phyloP scores from a whole-genome alignment of 2,797 vertebrate species.

The Paedocypris micromegethes region DNA sequence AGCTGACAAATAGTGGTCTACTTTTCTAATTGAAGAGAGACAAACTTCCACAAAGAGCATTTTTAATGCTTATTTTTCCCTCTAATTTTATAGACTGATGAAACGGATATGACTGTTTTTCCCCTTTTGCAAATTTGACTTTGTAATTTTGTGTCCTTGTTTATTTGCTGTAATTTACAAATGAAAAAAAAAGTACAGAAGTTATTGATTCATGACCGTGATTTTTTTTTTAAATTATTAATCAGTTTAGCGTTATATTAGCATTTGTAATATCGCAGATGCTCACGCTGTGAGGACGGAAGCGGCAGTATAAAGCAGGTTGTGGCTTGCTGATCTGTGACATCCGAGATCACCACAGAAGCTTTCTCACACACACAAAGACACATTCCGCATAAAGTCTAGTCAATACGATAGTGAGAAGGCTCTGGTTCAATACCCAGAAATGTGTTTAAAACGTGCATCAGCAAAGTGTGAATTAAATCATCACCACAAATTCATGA shows the following conservation, averaged over 20 bases:
- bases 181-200: constrained; percentile 98
- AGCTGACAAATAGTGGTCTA: constrained; percentile 56
- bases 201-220: constrained; percentile 99
- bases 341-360: constrained; percentile 55
- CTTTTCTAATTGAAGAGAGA: constrained; percentile 65
- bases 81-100: constrained; percentile 69
- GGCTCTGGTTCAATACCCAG: constrained; percentile 43
- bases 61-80: constrained; percentile 52
- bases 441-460: constrained; percentile 47
- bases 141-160: constrained; percentile 99
- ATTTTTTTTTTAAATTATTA: constrained; percentile 98
- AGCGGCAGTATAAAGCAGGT: constrained; percentile 76
- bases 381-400: constrained; percentile 45
- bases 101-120: constrained; percentile 68
- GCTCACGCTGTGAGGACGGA: constrained; percentile 77
- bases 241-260: constrained; percentile 98
- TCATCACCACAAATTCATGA: constrained; percentile 6
- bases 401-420: constrained; percentile 47
- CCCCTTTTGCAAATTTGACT: constrained; percentile 92
- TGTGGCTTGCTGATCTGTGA: constrained; percentile 77
- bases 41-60: constrained; percentile 71
- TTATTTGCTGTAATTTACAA: constrained; percentile 99
- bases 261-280: constrained; percentile 98
- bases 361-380: constrained; percentile 17
- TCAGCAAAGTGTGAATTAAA: constrained; percentile 43